Percentiles rank a stretch among this genome's conserved stretches.
Evolutionary conservation across 92 coral and sea anemone species (phyloP).

Genomic region (Parazoanthus swiftii): DNA sequence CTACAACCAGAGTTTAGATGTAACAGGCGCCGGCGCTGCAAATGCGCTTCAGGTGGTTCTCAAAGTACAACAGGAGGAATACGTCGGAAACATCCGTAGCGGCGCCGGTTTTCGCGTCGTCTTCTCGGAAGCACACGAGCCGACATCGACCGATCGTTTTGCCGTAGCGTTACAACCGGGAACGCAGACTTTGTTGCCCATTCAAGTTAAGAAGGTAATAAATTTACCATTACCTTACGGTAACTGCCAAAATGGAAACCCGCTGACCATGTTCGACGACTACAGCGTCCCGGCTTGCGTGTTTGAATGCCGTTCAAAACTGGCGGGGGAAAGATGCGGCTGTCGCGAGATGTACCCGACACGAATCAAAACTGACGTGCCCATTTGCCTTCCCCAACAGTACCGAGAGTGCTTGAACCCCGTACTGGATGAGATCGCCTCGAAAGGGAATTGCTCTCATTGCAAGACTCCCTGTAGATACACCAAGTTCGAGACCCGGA

Average conservation of each 20-base stretch:
- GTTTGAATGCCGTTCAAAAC: conserved; percentile 33
- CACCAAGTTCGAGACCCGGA: not conserved
- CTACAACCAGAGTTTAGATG: no score
- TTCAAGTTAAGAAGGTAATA: no score
- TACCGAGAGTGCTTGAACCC: no score
- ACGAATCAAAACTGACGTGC: conserved; percentile 17
- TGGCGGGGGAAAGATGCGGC: conserved; percentile 17
- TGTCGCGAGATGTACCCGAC: conserved; percentile 33
- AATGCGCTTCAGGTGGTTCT: no score
- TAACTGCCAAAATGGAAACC: no score
- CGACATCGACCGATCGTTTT: conserved; percentile 15
- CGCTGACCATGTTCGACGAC: conserved; percentile 27
- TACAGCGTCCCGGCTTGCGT: conserved; percentile 43
- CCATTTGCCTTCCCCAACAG: conserved; percentile 9
- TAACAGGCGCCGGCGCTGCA: no score
- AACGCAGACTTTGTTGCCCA: no score
- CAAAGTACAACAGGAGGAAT: conserved; percentile 3
- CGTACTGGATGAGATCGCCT: not conserved
- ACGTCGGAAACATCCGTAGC: conserved; percentile 43
- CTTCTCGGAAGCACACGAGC: conserved; percentile 42
- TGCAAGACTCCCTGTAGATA: conserved; percentile 13
- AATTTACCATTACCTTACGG: no score
- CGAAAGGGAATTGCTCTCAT: not conserved
- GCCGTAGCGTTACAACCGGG: no score
- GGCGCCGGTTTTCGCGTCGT: conserved; percentile 42